phyloP scores from a whole-genome alignment of 2,797 vertebrate genomes.

The Enteromius unitaeniatus region DNA sequence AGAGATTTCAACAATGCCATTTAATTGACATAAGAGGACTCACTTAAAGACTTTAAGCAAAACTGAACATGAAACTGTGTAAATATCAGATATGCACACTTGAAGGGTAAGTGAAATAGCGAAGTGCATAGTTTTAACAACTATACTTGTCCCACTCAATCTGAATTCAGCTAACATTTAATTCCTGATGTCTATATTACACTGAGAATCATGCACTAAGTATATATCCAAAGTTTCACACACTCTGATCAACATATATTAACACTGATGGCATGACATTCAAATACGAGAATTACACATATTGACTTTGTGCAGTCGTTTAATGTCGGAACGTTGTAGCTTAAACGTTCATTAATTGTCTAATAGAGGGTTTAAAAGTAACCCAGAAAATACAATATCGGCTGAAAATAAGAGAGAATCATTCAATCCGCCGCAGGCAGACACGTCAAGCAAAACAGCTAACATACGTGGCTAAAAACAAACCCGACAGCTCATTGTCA shows the following conservation, averaged over 20 bases:
- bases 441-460: slow-evolving; percentile 38
- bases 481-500: not conserved
- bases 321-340: not conserved
- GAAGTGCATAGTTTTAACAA: not conserved
- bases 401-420: not conserved
- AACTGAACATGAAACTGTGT: not conserved
- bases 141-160: not conserved
- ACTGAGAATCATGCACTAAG: not conserved
- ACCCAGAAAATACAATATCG: not conserved
- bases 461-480: slow-evolving; percentile 23
- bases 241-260: not conserved
- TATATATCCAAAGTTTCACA: not conserved
- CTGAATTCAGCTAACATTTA: not conserved
- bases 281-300: no score
- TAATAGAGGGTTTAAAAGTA: not conserved
- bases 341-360: not conserved
- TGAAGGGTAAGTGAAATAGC: not conserved
- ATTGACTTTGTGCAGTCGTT: not conserved
- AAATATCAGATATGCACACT: not conserved
- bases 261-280: not conserved
- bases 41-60: not conserved
- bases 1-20: not conserved
- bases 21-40: not conserved
- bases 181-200: not conserved
- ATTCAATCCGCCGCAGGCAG: not conserved